Evolutionary conservation across 1,140 invertebrate species (phyloP), one percentile per base, ranked within the genome.

Genomic region (Rhagoletis pomonella): DNA sequence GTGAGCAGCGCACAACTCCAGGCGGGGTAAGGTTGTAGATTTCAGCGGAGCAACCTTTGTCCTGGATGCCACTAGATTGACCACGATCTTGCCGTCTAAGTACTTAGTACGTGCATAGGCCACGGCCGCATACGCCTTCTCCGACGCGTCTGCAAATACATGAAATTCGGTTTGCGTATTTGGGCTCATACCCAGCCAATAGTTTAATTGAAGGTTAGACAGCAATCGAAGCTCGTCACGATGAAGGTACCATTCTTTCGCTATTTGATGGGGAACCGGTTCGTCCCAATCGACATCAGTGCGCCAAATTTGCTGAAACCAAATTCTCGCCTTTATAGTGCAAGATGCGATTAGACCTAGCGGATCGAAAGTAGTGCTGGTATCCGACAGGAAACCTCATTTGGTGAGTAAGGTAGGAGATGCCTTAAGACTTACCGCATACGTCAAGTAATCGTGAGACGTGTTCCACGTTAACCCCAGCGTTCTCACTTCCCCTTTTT

Each of bases 231-330:
- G 47, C 73, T 89, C 12, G 44, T 62, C 50, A 19, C 88, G 88
- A 77, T 88, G 81, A 2, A 86, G 44, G 10, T 55, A 55, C 90
- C 91, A 91, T 29, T 86, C 60, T 1, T 4, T 88, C 59, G 89
- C 87, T 44, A 89, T 84, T n/a, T 89, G 42, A 19, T 50, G 29
- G 44, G 92, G 90, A 12, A 94, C 87, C 12, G 88, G 62, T n/a
- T 93, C 90, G 88, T 94, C 93, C 93, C 94, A 94, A 67, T 89
- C 90, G 7, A 93, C 10, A 50, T 91, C 89, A 50, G 29, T 42
- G 85, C 88, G 58, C 93, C 93, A 93, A 7, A 94, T 58, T 86
- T 90, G 77, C 90, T 94, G 94, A n/a, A 94, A 87, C 4, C 94
- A 87, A 10, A 93, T 89, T 89, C 94, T 94, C 39, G 89, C 89